Conservation (phyloP, 2,888 invertebrate genomes). For the Drosophila melanosoma region DNA sequence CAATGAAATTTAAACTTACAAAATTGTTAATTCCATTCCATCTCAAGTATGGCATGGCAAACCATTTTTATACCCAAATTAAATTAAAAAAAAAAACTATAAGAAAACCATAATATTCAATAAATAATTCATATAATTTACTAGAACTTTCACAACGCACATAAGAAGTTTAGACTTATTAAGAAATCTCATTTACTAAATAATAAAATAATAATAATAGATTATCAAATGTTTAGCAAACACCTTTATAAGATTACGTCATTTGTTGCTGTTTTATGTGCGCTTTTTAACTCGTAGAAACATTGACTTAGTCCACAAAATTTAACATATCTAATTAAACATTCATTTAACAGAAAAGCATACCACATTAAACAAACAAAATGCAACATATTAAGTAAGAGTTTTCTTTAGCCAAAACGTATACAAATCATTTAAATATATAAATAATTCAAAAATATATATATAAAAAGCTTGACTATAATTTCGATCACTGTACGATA, state of each 20-base stretch:
- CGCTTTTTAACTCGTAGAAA: constrained; percentile 18
- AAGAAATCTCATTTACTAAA: constrained; percentile 51
- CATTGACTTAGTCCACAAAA: constrained; percentile 39
- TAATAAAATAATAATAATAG: constrained; percentile 38
- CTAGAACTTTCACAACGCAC: constrained; percentile 60
- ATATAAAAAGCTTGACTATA: constrained; percentile 48
- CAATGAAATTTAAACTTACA: constrained; percentile 9
- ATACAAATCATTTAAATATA: constrained; percentile 11
- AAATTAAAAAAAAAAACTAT: constrained; percentile 1
- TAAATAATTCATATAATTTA: constrained; percentile 71
- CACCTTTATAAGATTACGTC: constrained; percentile 26
- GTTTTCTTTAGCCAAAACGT: constrained; percentile 3
- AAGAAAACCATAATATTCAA: constrained; percentile 44
- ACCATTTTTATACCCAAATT: not conserved
- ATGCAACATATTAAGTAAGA: constrained; percentile 17
- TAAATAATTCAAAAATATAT: too few species aligned
- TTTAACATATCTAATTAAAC: constrained; percentile 57
- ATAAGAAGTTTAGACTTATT: constrained; percentile 36
- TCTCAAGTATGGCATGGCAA: constrained; percentile 13
- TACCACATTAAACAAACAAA: constrained; percentile 18
- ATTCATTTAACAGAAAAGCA: constrained; percentile 47
- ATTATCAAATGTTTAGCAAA: constrained; percentile 44
- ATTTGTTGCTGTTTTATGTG: constrained; percentile 29
- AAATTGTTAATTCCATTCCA: constrained; percentile 6
- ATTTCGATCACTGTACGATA: constrained; percentile 60